Evolutionary conservation across 1,140 invertebrate species (phyloP), one percentile per base, ranked within the genome.

Genomic region (Diplogasteroides magnus): DNA sequence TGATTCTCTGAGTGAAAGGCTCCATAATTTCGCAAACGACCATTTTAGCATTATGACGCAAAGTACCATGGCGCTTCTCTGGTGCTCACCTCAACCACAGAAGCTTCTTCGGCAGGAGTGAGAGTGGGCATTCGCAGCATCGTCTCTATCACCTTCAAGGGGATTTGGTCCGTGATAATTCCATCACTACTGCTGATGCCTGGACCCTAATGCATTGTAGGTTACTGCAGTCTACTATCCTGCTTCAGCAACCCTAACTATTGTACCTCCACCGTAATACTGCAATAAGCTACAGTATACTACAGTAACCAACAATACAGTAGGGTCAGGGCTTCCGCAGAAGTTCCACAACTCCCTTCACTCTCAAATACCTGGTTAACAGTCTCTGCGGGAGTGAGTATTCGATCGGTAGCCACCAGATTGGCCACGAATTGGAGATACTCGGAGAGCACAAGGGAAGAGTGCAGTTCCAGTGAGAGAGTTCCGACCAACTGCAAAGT

Each of bases 401-500:
- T 48, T 6, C 37, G 37, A 48, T 48, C 37, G 37, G 37, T 48
- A 19, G 37, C 37, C 37, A 48, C 37, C 6, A 48, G 37, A 19
- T 48, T 48, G 37, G 37, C 37, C 6, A 48, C 37, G 37, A 48
- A 48, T 48, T 19, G 6, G 37, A 67, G 72, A 27, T 62, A 76
- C 31, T 77, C 31, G 29, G 26, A 63, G 29, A 29, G 68, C 2
- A 28, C 32, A 23, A 65, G 15, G 14, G 28, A 25, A 32, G 6
- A 63, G 19, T 29, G n/a, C 15, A 19, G 19, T 15, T 68, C 65
- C 27, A 59, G 19, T 19, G 37, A 48, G 29, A 56, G 32, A 26
- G 19, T 73, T 19, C 48, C 25, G 3, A 71, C 37, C 2, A 32
- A 75, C 26, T 73, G 23, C 2, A 55, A 23, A n/a, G n/a, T n/a